Base-by-base conservation (phyloP, 1,140 invertebrate genomes). In the Drosophila kikkawai region DNA sequence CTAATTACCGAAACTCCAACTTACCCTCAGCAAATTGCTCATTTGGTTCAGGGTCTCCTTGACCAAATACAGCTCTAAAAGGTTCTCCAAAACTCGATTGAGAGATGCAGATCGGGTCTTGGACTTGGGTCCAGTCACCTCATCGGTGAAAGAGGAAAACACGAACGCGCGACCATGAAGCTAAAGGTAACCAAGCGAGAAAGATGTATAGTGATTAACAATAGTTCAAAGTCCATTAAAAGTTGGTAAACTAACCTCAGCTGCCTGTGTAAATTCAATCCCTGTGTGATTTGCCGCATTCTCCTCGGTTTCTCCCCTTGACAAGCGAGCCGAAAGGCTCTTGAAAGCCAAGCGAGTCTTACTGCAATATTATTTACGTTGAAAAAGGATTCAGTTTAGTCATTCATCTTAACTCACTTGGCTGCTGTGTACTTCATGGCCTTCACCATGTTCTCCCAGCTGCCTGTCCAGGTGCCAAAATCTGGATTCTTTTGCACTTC, bases 261-360 rank as follows among this genome's bases (percentile, higher is more conserved):
- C 96, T 53, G 96, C 96, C 60, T 95, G 94, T 6, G 95, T 94
- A 1, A 98, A 93, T 87, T 97, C 95, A 32, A 98, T 96, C 4
- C 97, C 97, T 7, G 96, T 96, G 81, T 95, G 94, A 92, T 98
- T 98, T 95, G 97, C 98, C 1, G 97, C 97, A 79, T 97, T 95
- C 87, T 97, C 96, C 13, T 94, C 94, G 0, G 93, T 92, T 65
- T 94, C 96, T 95, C 67, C 79, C 91, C 53, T 93, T 2, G 64
- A 93, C 47, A 95, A 94, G 48, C 95, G 93, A 29, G 94, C 94
- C 58, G 96, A 94, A 44, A 97, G 95, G 65, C 95, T 95, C 5
- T 94, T 93, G 19, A 95, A 94, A 42, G 95, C 95, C 50, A 94
- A 44, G 19, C 94, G 94, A 60, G 96, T 95, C 94, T 96, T 96